Conservation (phyloP, 2,113 vertebrate species). For the Otis tarda region DNA sequence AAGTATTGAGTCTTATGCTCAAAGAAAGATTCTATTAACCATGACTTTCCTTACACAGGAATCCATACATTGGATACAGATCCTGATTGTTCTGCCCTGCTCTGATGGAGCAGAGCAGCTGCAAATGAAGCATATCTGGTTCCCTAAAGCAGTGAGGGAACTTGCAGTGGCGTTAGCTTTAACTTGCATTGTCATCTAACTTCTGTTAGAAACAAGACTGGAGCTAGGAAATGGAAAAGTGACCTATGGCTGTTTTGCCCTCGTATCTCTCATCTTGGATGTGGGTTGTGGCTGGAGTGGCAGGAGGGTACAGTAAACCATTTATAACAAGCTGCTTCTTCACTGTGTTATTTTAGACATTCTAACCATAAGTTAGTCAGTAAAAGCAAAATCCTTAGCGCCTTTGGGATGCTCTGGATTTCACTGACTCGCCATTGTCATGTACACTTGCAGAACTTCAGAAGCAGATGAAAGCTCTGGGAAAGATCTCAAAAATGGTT, state of each 20-base stretch:
- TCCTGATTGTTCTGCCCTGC: not conserved
- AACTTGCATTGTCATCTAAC: not conserved
- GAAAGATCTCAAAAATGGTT: not conserved
- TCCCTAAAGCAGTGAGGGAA: not conserved
- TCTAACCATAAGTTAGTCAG: not conserved
- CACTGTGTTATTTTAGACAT: not conserved
- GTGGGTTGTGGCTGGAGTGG: not conserved
- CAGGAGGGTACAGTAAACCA: not conserved
- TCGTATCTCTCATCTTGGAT: not conserved
- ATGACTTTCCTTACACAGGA: not conserved
- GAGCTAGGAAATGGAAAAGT: not conserved
- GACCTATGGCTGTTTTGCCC: not conserved
- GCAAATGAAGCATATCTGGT: not conserved
- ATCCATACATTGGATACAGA: not conserved
- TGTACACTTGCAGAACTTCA: not conserved
- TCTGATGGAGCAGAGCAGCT: conserved; percentile 17
- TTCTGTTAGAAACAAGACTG: not conserved
- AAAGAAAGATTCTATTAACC: not conserved
- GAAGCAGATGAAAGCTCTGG: not conserved
- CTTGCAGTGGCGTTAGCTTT: not conserved
- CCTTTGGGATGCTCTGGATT: not conserved
- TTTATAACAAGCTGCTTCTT: conserved; percentile 2
- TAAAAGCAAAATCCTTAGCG: not conserved
- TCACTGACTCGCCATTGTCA: not conserved
- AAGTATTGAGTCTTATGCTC: not conserved